Evolutionary conservation across 2,113 vertebrate species (phyloP).

Genomic region (Sphaerodactylus townsendi): DNA sequence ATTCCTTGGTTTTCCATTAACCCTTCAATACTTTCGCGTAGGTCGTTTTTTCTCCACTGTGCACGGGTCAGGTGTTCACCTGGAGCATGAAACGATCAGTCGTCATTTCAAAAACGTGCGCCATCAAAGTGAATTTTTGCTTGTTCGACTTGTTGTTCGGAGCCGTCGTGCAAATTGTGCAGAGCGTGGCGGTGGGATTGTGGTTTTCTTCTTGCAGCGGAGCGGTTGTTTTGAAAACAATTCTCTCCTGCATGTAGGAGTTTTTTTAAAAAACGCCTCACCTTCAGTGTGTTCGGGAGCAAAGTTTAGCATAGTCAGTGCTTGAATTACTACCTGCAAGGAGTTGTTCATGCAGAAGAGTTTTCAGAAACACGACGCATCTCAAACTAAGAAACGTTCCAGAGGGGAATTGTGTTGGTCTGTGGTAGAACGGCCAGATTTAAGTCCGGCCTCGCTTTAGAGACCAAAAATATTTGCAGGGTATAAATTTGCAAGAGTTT

Average conservation of each 20-base stretch:
- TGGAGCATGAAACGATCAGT: background rate
- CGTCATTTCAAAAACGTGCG: background rate
- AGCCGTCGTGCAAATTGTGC: background rate
- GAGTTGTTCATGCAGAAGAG: background rate
- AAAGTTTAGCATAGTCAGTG: background rate
- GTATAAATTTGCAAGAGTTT: too few species aligned
- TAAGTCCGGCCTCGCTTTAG: too few species aligned
- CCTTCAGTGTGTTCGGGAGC: background rate
- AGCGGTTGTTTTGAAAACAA: background rate
- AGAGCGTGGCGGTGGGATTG: background rate
- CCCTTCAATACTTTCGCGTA: slow-evolving; percentile 30
- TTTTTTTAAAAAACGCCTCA: slow-evolving; percentile 29
- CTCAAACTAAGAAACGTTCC: too few species aligned
- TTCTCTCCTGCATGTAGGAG: too few species aligned
- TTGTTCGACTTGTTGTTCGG: background rate
- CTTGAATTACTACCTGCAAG: background rate
- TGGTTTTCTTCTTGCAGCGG: background rate
- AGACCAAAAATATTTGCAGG: too few species aligned
- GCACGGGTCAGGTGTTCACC: background rate
- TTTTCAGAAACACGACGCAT: background rate
- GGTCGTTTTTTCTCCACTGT: background rate
- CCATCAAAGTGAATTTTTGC: rapidly evolving
- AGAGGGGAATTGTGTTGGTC: too few species aligned
- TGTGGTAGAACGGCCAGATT: too few species aligned
- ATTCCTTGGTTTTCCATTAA: slow-evolving; percentile 53